Evolutionary conservation across 2,888 invertebrate species (phyloP).

Genomic region (Tetragonisca angustula): DNA sequence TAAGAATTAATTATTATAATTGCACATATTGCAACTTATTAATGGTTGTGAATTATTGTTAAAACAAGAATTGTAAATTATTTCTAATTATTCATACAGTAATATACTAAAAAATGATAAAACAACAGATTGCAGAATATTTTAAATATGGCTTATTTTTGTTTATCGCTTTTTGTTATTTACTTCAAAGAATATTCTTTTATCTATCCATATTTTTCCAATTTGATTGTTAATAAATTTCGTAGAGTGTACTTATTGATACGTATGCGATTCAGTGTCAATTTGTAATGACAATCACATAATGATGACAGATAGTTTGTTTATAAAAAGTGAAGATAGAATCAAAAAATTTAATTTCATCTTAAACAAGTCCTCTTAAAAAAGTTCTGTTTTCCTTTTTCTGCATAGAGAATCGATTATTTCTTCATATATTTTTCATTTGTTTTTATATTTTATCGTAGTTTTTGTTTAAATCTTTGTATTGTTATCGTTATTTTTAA

Average conservation of each 20-base stretch:
- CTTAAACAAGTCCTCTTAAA: neutral
- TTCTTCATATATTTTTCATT: constrained; percentile 1
- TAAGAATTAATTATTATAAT: neutral
- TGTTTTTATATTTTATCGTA: neutral
- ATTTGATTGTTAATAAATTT: constrained; percentile 30
- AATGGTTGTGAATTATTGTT: constrained; percentile 1
- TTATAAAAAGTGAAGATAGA: constrained; percentile 1
- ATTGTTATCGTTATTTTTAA: constrained; percentile 14
- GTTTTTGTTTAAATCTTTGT: neutral
- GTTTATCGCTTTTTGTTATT: constrained; percentile 33
- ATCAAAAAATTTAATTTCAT: neutral
- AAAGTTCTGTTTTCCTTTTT: neutral
- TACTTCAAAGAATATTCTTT: constrained; percentile 13
- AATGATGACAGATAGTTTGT: constrained; percentile 30
- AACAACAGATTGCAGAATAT: constrained; percentile 17
- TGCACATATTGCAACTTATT: neutral
- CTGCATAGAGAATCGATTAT: neutral
- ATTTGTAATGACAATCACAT: constrained; percentile 46
- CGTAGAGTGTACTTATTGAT: constrained; percentile 21
- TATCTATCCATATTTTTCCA: constrained; percentile 33
- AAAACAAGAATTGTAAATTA: neutral
- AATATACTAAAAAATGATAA: constrained; percentile 18
- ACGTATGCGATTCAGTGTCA: constrained; percentile 7
- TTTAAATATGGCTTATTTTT: neutral
- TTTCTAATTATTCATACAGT: constrained; percentile 9